Evolutionary conservation across 1,140 invertebrate species (phyloP).

Genomic region (Bradynema listronoti): DNA sequence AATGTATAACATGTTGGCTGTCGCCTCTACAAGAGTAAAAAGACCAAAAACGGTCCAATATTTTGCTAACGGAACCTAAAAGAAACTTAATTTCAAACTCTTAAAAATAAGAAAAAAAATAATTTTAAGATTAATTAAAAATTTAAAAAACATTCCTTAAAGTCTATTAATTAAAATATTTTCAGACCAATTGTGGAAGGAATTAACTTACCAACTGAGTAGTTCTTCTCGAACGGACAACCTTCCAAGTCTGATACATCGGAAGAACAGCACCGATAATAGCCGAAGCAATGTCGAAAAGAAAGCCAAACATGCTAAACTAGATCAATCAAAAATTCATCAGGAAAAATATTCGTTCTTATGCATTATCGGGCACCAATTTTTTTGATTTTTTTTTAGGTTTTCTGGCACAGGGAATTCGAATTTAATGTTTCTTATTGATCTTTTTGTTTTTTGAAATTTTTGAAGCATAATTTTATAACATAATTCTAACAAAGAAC

Average conservation of each 20-base stretch:
- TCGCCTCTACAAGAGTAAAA: constrained; percentile 8
- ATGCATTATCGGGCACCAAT: too few species aligned
- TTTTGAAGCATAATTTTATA: too few species aligned
- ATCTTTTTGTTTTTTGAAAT: too few species aligned
- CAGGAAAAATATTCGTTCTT: too few species aligned
- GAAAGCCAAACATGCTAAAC: constrained; percentile 6
- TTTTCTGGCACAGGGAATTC: too few species aligned
- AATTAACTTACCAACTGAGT: constrained; percentile 8
- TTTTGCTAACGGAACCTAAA: constrained; percentile 20
- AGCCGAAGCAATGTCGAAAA: neutral
- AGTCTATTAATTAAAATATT: too few species aligned
- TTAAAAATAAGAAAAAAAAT: constrained; percentile 2
- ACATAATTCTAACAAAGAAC: too few species aligned
- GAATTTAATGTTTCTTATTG: too few species aligned
- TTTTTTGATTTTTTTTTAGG: too few species aligned
- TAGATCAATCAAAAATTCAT: neutral
- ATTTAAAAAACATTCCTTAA: too few species aligned
- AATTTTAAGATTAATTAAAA: too few species aligned
- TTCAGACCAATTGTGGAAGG: too few species aligned
- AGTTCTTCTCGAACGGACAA: constrained; percentile 7
- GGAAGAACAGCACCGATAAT: constrained; percentile 1
- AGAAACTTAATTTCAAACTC: neutral
- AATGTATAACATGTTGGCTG: constrained; percentile 14
- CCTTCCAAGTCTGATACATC: constrained; percentile 17
- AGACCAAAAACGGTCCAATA: constrained; percentile 22